These are phyloP conservation scores for Porites cylindrica DNA, from an alignment of 92 coral and sea anemone genomes.

Conservation along the genomic window DNA sequence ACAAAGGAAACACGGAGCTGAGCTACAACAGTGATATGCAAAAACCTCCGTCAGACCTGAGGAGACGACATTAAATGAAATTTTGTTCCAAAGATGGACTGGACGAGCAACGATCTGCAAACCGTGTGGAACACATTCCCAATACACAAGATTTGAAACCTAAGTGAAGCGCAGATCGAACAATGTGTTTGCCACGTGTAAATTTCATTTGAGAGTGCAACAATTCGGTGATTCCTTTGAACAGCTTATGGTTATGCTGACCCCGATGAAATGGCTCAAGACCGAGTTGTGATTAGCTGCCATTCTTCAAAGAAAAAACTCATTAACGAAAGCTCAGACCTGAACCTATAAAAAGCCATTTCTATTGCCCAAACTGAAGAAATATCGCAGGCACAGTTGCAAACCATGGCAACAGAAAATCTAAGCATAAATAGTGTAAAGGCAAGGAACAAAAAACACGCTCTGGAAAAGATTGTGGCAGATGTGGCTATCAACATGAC, in stretches of 20 bases:
- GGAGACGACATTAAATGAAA: too few species aligned
- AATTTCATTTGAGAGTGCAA: slow-evolving; percentile 57
- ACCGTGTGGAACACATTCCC: background rate
- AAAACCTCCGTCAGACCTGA: too few species aligned
- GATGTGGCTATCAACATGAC: slow-evolving; percentile 48
- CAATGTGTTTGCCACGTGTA: slow-evolving; percentile 56
- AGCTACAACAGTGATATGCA: background rate
- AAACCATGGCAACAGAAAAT: slow-evolving; percentile 53
- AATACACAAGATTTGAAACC: slow-evolving; percentile 32
- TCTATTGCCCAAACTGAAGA: slow-evolving; percentile 57
- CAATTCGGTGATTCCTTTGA: slow-evolving; percentile 40
- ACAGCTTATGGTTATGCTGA: slow-evolving; percentile 60
- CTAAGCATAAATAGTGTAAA: slow-evolving; percentile 18
- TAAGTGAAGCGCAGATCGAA: slow-evolving; percentile 47
- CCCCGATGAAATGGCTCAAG: slow-evolving; percentile 77
- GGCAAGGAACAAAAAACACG: background rate
- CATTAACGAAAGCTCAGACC: slow-evolving; percentile 63
- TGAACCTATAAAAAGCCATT: slow-evolving; percentile 61
- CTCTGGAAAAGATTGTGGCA: slow-evolving; percentile 16
- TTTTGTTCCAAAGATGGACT: too few species aligned
- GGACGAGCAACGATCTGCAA: too few species aligned
- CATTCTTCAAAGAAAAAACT: slow-evolving; percentile 51
- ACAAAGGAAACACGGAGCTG: background rate
- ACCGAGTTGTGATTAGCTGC: slow-evolving; percentile 59
- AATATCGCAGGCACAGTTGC: slow-evolving; percentile 51